Evolutionary conservation across 2,888 invertebrate genomes (phyloP), one percentile per base, ranked within the genome.

Genomic region (Diploptera punctata): DNA sequence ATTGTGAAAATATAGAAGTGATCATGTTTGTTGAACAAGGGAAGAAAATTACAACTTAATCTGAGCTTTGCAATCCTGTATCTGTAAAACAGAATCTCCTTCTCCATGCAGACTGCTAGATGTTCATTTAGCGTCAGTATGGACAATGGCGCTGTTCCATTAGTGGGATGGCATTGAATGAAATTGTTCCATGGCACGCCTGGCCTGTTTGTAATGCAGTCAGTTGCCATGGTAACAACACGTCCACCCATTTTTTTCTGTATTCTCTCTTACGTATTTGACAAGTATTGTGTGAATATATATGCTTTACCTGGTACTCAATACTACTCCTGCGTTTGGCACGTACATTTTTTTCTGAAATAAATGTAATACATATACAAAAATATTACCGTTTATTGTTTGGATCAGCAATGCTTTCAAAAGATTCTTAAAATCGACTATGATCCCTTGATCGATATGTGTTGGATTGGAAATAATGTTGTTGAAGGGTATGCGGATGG

Each of bases 131-230:
- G 52, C 10, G 52, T 19, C 52, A 21, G 52, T n/a, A n/a, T 52
- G 52, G 52, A 52, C 52, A 52, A 52, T 52, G 52, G 24, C 52
- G 13, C 10, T 24, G 52, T 52, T 52, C 52, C 52, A 52, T 52
- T 52, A 52, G 52, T 3, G 52, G 24, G 24, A 52, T 52, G 24
- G 52, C 52, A 52, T 52, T 52, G 10, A 52, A 21, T 52, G 52
- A 52, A 52, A 52, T 52, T 52, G 52, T 52, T n/a, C n/a, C n/a
- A n/a, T n/a, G n/a, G n/a, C n/a, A n/a, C n/a, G n/a, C 52, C 18
- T 52, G 3, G 52, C 24, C 52, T 24, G 52, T 10, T 13, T 16
- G 52, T 24, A 24, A 52, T 52, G 52, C 5, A 24, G 24, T 5
- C 5, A n/a, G 52, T 52, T 24, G 24, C 24, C 24, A 52, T 52